phyloP scores from a whole-genome alignment of 2,888 invertebrate species.

The Lampropteryx suffumata region DNA sequence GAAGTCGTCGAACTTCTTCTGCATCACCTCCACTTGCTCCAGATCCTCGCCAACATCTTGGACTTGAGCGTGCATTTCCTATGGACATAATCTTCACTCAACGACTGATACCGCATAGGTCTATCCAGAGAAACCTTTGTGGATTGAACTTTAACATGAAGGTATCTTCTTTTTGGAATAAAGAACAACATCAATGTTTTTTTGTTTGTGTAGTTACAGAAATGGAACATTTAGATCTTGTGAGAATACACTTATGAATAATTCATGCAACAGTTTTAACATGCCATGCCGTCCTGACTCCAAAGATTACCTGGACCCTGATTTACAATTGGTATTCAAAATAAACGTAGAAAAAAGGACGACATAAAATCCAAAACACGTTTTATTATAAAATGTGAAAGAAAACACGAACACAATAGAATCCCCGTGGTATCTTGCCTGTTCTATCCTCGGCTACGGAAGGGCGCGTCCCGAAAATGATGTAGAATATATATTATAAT shows the following conservation, averaged over 20 bases:
- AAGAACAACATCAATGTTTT: too few species aligned
- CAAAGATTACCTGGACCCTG: too few species aligned
- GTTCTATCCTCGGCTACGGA: slow-evolving; percentile 16
- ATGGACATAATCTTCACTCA: too few species aligned
- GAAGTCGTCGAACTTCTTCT: slow-evolving; percentile 99
- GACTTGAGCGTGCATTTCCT: slow-evolving; percentile 97
- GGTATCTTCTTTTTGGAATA: too few species aligned
- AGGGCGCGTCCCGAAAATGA: slow-evolving; percentile 7
- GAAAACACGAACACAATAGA: slow-evolving; percentile 12
- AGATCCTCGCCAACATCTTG: slow-evolving; percentile 98
- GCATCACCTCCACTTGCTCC: slow-evolving; percentile 99
- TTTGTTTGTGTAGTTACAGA: not conserved
- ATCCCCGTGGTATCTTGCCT: slow-evolving; percentile 14
- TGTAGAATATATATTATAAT: not conserved
- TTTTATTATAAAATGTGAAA: not conserved
- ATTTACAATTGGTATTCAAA: too few species aligned
- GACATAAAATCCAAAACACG: not conserved
- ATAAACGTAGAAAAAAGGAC: not conserved
- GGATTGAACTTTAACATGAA: too few species aligned
- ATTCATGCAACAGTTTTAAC: slow-evolving; percentile 2
- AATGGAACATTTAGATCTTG: not conserved
- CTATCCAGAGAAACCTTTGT: not conserved
- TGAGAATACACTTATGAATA: slow-evolving; percentile 1
- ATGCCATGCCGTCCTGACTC: slow-evolving; percentile 2
- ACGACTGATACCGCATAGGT: too few species aligned